phyloP scores from a whole-genome alignment of 1,140 invertebrate genomes.

The Onthophagus taurus region DNA sequence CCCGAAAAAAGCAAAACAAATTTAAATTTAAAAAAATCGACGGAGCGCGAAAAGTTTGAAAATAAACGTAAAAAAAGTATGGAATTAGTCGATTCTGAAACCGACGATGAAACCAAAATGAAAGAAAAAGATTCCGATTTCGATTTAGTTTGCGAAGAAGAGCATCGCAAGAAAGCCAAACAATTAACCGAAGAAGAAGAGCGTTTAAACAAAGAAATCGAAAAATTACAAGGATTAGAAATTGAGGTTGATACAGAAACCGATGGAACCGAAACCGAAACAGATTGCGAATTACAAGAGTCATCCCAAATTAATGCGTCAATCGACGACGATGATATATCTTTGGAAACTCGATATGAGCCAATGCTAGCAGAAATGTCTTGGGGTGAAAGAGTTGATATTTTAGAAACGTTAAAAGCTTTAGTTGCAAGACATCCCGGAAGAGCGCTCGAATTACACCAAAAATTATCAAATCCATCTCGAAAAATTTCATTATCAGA shows the following conservation, averaged over 20 bases:
- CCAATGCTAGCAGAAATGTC: conserved; percentile 65
- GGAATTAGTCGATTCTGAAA: conserved; percentile 33
- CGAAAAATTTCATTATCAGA: conserved; percentile 72
- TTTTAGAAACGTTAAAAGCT: conserved; percentile 63
- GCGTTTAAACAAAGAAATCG: conserved; percentile 69
- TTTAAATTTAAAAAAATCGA: conserved; percentile 26
- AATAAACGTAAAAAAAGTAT: conserved; percentile 13
- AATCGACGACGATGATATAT: conserved; percentile 29
- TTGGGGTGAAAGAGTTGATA: conserved; percentile 69
- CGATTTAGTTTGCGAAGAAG: conserved; percentile 33
- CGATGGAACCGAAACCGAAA: conserved; percentile 65
- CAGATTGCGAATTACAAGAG: conserved; percentile 55
- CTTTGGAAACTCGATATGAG: conserved; percentile 55
- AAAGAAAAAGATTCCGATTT: conserved; percentile 33
- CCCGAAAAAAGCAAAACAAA: conserved; percentile 30
- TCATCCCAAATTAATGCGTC: conserved; percentile 10
- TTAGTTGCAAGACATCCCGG: conserved; percentile 78
- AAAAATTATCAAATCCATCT: conserved; percentile 86
- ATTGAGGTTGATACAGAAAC: conserved; percentile 74
- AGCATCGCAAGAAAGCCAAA: conserved; percentile 36
- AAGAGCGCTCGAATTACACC: conserved; percentile 80
- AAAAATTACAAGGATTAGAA: conserved; percentile 67
- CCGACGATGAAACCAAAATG: conserved; percentile 36
- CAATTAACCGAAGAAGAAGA: conserved; percentile 72
- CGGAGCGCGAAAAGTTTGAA: conserved; percentile 22